A percentile compares a stretch with the other conserved stretches of the same genome.
Conservation (phyloP, 2,113 vertebrate species). For the Phyllostomus discolor region DNA sequence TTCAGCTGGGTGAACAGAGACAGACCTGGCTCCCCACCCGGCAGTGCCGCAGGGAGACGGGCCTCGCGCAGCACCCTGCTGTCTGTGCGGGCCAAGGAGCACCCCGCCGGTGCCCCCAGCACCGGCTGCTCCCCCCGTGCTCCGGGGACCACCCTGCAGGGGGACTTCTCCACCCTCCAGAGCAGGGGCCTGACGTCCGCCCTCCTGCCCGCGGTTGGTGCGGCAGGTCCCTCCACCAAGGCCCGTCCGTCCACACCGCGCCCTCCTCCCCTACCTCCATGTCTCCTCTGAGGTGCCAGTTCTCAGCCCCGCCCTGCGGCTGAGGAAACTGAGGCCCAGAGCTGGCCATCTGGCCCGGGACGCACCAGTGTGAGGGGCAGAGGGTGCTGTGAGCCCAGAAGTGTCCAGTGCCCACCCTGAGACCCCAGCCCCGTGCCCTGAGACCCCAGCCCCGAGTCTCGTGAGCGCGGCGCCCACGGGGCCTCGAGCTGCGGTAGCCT, state of each 20-base stretch:
- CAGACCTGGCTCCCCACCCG: background rate
- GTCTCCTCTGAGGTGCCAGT: accelerated
- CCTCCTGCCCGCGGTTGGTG: accelerated
- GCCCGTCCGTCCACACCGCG: accelerated
- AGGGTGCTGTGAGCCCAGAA: background rate
- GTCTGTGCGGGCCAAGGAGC: accelerated
- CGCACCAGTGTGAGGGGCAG: background rate
- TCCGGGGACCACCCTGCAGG: accelerated
- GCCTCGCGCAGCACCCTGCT: accelerated
- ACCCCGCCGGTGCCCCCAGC: accelerated
- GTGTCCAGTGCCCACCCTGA: accelerated
- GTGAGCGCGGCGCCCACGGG: accelerated
- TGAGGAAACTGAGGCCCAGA: background rate
- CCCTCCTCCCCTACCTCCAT: accelerated
- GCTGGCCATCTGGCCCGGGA: background rate
- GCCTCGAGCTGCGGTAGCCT: background rate
- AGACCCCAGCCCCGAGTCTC: accelerated
- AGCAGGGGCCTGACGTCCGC: background rate
- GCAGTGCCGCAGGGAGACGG: accelerated
- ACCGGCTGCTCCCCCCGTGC: accelerated
- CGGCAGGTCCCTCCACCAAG: accelerated
- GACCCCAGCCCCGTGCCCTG: accelerated
- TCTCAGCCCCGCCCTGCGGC: accelerated
- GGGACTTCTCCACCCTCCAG: accelerated
- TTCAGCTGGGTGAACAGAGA: background rate